These are phyloP conservation scores for Campylomormyrus tamandua DNA, from an alignment of 2,113 vertebrate genomes.

Conservation along the genomic window DNA sequence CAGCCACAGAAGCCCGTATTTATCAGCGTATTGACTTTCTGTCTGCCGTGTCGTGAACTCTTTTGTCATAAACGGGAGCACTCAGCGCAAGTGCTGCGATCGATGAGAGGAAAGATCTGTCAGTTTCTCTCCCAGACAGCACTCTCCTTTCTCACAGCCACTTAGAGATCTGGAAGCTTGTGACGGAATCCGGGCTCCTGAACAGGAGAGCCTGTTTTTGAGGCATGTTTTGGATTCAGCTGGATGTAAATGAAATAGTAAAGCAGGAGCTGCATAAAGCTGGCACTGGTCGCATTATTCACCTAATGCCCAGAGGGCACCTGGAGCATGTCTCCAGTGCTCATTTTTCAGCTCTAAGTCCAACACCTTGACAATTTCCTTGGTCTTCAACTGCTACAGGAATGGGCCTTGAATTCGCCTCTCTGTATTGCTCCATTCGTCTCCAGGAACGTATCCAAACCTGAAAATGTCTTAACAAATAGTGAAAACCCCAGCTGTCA, in stretches of 20 bases:
- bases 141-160: conserved; percentile 25
- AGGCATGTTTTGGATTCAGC: neutral
- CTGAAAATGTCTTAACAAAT: neutral
- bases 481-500: neutral
- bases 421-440: neutral
- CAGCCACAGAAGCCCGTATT: conserved; percentile 42
- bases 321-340: neutral
- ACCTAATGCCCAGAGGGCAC: neutral
- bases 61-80: conserved; percentile 58
- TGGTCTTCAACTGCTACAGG: neutral
- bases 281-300: neutral
- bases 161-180: conserved; percentile 10
- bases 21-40: conserved; percentile 66
- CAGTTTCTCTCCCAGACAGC: conserved; percentile 15
- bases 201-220: neutral
- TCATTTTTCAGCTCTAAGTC: neutral
- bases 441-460: neutral
- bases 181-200: neutral
- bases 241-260: neutral
- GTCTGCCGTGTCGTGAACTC: conserved; percentile 53
- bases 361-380: neutral
- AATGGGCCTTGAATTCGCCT: neutral
- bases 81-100: conserved; percentile 21
- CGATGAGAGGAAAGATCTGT: conserved; percentile 12
- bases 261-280: neutral